phyloP scores from a whole-genome alignment of 2,888 invertebrate species.

The Drosophila macrospina region DNA sequence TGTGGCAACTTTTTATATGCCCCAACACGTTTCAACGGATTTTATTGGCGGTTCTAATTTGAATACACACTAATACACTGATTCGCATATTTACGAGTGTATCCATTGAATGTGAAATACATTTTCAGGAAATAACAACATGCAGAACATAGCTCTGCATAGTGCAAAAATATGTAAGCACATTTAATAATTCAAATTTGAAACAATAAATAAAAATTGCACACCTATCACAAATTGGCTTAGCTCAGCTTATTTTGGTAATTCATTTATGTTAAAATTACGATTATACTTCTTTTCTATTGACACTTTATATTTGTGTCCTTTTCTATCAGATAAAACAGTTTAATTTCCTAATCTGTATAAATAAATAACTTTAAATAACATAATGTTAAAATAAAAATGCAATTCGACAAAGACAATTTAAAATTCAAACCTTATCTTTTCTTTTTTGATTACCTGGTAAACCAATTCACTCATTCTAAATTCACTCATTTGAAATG shows the following conservation, averaged over 20 bases:
- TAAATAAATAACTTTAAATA: not conserved
- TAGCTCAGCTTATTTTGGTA: not conserved
- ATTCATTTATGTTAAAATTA: not conserved
- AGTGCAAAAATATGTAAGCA: not conserved
- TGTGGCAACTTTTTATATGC: constrained; percentile 73
- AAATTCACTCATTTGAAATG: not conserved
- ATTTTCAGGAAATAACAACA: constrained; percentile 22
- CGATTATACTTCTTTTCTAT: not conserved
- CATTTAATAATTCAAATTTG: constrained; percentile 17
- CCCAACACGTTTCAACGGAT: constrained; percentile 64
- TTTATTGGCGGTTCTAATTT: constrained; percentile 58
- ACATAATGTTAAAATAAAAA: not conserved
- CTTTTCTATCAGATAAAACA: too few relatives aligned
- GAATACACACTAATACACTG: constrained; percentile 55
- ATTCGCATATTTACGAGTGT: constrained; percentile 15
- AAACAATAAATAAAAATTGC: not conserved
- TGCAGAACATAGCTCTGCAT: constrained; percentile 21
- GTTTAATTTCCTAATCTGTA: not conserved
- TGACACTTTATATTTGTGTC: too few relatives aligned
- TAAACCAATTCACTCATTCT: not conserved
- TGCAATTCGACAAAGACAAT: not conserved
- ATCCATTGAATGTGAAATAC: constrained; percentile 16
- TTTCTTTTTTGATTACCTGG: too few relatives aligned
- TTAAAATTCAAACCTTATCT: too few relatives aligned
- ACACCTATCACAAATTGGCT: constrained; percentile 6